A percentile compares a stretch with the other conserved stretches of the same genome.
Conservation (phyloP, 1,140 invertebrate genomes). For the Drosophila baimaii region DNA sequence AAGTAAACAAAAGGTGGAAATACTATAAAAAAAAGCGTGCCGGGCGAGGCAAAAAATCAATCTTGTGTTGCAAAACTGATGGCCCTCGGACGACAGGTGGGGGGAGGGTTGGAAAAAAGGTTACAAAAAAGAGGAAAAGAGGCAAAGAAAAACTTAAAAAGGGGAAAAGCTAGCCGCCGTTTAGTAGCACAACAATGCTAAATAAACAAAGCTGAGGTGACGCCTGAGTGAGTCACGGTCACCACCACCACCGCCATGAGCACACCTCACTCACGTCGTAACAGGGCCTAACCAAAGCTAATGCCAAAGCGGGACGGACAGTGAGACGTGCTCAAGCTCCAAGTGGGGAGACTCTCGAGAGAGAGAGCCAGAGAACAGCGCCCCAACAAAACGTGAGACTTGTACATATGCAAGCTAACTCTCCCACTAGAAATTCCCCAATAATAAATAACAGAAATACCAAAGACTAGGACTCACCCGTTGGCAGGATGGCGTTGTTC, state of each 20-base stretch:
- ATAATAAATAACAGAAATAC: constrained; percentile 7
- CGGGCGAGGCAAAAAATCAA: constrained; percentile 23
- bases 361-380: constrained; percentile 45
- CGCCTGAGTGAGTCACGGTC: constrained; percentile 80
- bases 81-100: constrained; percentile 10
- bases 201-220: constrained; percentile 69
- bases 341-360: constrained; percentile 4
- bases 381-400: constrained; percentile 43
- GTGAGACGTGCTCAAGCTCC: constrained; percentile 13
- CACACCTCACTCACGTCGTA: constrained; percentile 3
- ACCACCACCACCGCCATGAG: constrained; percentile 29
- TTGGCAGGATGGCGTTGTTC: constrained; percentile 96
- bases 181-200: constrained; percentile 34
- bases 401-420: constrained; percentile 12
- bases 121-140: not conserved
- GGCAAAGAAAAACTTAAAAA: constrained; percentile 22
- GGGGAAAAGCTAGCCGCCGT: constrained; percentile 9
- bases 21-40: constrained; percentile 1
- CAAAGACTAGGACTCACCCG: constrained; percentile 87
- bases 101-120: constrained; percentile 9
- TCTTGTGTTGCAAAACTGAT: constrained; percentile 11
- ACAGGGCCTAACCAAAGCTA: not conserved
- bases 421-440: constrained; percentile 35
- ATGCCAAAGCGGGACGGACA: constrained; percentile 28
- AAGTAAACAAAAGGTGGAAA: constrained; percentile 3